Percentiles rank a stretch among this genome's conserved stretches.
These are phyloP conservation scores for Pygoscelis adeliae DNA, from an alignment of 2,113 vertebrate species.

Conservation along the genomic window DNA sequence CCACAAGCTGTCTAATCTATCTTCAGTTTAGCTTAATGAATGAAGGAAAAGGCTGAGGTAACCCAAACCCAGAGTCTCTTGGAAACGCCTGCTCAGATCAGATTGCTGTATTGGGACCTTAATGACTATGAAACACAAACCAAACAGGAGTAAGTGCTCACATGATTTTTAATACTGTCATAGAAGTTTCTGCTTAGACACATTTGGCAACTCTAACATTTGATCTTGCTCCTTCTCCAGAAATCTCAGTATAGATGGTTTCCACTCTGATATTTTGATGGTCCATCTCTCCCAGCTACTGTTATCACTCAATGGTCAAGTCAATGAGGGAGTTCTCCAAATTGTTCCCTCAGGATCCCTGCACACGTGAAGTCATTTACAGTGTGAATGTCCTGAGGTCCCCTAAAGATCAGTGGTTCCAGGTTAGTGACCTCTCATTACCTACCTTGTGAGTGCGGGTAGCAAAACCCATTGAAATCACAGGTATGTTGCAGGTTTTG, in stretches of 20 bases:
- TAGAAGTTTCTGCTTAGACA: not conserved
- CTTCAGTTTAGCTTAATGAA: not conserved
- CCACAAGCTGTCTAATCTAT: not conserved
- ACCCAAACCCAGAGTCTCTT: not conserved
- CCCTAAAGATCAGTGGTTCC: not conserved
- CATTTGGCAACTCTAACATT: not conserved
- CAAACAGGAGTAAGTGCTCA: not conserved
- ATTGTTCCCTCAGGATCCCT: not conserved
- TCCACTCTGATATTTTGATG: not conserved
- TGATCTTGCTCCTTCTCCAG: not conserved
- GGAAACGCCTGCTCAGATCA: not conserved
- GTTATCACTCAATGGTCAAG: not conserved
- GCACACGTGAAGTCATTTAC: not conserved
- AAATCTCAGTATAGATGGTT: not conserved
- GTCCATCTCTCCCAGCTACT: not conserved
- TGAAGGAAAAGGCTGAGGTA: not conserved
- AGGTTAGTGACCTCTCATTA: not conserved
- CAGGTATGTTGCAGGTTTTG: slow-evolving; percentile 7
- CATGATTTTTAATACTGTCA: not conserved
- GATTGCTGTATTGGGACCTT: not conserved
- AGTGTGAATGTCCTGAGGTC: not conserved
- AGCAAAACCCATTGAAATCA: slow-evolving; percentile 44
- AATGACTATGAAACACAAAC: not conserved
- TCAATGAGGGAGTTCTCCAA: not conserved
- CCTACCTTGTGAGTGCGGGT: not conserved